phyloP scores from a whole-genome alignment of 2,113 vertebrate genomes.

The Rhinogobius similis region DNA sequence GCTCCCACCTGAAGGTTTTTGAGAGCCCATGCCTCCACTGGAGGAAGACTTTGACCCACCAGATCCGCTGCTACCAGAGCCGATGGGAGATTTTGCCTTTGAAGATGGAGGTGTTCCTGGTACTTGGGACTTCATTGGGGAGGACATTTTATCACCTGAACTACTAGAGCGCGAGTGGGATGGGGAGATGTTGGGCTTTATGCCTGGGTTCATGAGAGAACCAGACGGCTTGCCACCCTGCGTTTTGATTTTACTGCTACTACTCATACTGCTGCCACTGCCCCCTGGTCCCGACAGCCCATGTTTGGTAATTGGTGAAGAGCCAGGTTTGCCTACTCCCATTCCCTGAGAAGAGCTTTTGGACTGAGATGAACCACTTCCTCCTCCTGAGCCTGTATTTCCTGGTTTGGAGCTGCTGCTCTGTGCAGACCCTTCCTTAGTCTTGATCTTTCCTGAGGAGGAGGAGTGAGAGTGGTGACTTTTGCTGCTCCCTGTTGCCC shows the following conservation, averaged over 20 bases:
- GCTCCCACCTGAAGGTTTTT: conserved; percentile 81
- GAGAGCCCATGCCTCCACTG: conserved; percentile 84
- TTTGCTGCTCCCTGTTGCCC: conserved; percentile 83
- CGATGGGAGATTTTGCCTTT: conserved; percentile 97
- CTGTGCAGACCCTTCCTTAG: conserved; percentile 88
- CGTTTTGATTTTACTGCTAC: conserved; percentile 89
- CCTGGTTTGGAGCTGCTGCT: conserved; percentile 87
- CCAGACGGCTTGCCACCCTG: conserved; percentile 93
- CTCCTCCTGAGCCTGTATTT: conserved; percentile 78
- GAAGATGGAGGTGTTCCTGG: conserved; percentile 94
- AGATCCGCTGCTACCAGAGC: conserved; percentile 87
- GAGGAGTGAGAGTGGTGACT: conserved; percentile 94
- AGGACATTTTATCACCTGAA: conserved; percentile 90
- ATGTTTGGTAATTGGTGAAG: conserved; percentile 95
- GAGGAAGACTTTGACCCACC: conserved; percentile 89
- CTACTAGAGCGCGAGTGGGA: conserved; percentile 92
- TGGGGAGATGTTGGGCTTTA: conserved; percentile 97
- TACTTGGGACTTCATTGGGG: conserved; percentile 91
- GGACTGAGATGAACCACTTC: conserved; percentile 78
- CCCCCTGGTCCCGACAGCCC: conserved; percentile 79
- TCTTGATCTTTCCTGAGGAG: conserved; percentile 93
- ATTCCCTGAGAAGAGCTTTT: conserved; percentile 91
- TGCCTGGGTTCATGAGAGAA: conserved; percentile 92
- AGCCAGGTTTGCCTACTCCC: conserved; percentile 86
- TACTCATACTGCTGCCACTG: conserved; percentile 74